These are phyloP conservation scores for Gerosis bhagava DNA, from an alignment of 2,888 invertebrate species.

Conservation along the genomic window DNA sequence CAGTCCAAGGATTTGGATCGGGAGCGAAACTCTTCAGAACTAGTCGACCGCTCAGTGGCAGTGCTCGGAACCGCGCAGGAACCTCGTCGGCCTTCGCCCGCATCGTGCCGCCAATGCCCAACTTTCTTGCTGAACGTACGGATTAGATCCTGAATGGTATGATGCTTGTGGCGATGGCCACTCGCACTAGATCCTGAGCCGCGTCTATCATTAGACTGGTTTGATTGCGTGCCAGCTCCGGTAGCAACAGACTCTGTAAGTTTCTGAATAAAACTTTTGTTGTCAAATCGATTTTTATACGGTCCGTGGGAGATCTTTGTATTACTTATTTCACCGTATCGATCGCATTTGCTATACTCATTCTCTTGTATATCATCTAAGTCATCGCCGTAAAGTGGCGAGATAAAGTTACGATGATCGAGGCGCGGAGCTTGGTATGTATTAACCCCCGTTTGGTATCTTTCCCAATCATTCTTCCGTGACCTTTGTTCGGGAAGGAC, in stretches of 20 bases:
- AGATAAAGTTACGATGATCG: slow-evolving; percentile 71
- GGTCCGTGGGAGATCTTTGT: slow-evolving; percentile 55
- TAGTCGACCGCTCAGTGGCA: slow-evolving; percentile 73
- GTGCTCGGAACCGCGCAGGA: slow-evolving; percentile 69
- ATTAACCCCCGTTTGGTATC: slow-evolving; percentile 53
- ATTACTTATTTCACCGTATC: slow-evolving; percentile 72
- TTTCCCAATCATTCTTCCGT: slow-evolving; percentile 56
- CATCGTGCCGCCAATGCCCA: slow-evolving; percentile 86
- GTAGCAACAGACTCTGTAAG: slow-evolving; percentile 51
- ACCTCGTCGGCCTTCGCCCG: slow-evolving; percentile 68
- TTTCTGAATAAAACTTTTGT: slow-evolving; percentile 71
- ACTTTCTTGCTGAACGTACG: slow-evolving; percentile 89
- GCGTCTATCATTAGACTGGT: slow-evolving; percentile 49
- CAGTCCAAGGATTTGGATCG: slow-evolving; percentile 91
- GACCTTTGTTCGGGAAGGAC: slow-evolving; percentile 51
- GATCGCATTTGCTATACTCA: slow-evolving; percentile 73
- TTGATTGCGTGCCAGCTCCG: slow-evolving; percentile 27
- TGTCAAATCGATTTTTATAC: slow-evolving; percentile 58
- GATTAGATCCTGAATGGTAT: slow-evolving; percentile 90
- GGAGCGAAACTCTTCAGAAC: slow-evolving; percentile 86
- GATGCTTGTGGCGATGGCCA: slow-evolving; percentile 78
- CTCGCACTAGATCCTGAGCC: slow-evolving; percentile 62
- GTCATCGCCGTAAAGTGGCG: slow-evolving; percentile 66
- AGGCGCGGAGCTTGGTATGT: slow-evolving; percentile 55
- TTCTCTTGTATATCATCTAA: slow-evolving; percentile 78